Percentiles rank a stretch among this genome's conserved stretches.
Evolutionary conservation across 1,140 invertebrate genomes (phyloP).

Genomic region (Ceratitis capitata): DNA sequence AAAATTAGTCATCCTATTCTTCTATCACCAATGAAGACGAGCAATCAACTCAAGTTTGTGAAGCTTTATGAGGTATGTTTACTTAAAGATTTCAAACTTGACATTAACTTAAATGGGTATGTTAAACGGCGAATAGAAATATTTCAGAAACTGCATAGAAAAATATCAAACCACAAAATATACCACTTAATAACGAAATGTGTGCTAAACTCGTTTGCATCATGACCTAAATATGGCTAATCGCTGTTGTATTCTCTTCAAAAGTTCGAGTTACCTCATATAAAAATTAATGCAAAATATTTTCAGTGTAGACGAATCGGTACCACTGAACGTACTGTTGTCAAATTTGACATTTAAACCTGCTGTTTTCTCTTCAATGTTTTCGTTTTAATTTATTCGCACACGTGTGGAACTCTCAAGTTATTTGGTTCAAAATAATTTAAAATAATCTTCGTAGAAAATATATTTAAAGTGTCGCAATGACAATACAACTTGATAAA

Average conservation of each 20-base stretch:
- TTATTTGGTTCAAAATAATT: neutral
- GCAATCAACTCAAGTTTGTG: slow-evolving; percentile 21
- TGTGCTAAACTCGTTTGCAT: no score
- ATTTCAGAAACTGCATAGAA: neutral
- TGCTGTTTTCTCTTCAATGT: neutral
- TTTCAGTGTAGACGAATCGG: neutral
- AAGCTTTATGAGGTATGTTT: neutral
- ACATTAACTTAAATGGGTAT: neutral
- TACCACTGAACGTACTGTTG: slow-evolving; percentile 15
- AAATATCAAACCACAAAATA: neutral
- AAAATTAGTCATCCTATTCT: slow-evolving; percentile 43
- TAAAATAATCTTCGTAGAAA: neutral
- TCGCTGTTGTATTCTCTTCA: no score
- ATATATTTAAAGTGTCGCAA: slow-evolving; percentile 15
- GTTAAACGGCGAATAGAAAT: no score
- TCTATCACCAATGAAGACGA: slow-evolving; percentile 22
- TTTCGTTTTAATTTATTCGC: neutral
- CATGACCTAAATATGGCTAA: no score
- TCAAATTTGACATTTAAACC: neutral
- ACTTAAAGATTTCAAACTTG: neutral
- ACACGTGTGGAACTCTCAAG: slow-evolving; percentile 26
- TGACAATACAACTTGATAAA: slow-evolving; percentile 44
- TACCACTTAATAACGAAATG: no score
- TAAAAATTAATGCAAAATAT: no score
- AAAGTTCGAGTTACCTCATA: no score